phyloP scores from a whole-genome alignment of 2,113 vertebrate genomes.

The Hemiscyllium ocellatum region DNA sequence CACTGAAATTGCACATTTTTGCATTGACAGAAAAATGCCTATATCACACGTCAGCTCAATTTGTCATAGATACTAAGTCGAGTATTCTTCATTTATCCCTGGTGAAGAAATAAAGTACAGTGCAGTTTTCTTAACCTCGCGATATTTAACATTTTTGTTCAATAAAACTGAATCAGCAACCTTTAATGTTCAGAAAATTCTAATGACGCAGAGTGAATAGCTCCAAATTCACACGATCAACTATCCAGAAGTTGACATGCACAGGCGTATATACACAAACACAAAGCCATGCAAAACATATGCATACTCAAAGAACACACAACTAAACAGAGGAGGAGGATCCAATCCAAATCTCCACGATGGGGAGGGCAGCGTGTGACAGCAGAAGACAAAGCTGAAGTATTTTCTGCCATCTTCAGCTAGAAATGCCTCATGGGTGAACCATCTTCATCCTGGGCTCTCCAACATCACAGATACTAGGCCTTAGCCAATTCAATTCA shows the following conservation, averaged over 20 bases:
- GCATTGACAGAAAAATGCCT: slow-evolving; percentile 1
- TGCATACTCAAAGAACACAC: not conserved
- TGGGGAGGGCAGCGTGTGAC: too few relatives aligned
- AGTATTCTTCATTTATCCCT: not conserved
- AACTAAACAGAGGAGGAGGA: not conserved
- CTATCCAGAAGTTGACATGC: not conserved
- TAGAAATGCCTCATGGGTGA: not conserved
- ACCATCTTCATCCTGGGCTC: not conserved
- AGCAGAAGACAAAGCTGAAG: not conserved
- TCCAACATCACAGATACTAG: not conserved
- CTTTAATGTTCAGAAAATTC: slow-evolving; percentile 10
- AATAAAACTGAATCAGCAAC: not conserved
- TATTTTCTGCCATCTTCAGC: not conserved
- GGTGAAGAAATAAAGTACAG: slow-evolving; percentile 10
- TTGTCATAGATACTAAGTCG: not conserved
- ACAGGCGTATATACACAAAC: not conserved
- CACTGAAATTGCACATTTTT: slow-evolving; percentile 24
- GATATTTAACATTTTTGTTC: not conserved
- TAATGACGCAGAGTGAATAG: not conserved
- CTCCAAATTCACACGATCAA: not conserved
- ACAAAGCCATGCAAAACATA: not conserved
- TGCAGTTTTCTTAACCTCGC: not conserved
- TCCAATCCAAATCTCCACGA: not conserved
- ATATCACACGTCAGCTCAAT: not conserved
- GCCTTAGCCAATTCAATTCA: not conserved